phyloP scores from a whole-genome alignment of 2,797 vertebrate genomes.

The Galagoides demidoff region DNA sequence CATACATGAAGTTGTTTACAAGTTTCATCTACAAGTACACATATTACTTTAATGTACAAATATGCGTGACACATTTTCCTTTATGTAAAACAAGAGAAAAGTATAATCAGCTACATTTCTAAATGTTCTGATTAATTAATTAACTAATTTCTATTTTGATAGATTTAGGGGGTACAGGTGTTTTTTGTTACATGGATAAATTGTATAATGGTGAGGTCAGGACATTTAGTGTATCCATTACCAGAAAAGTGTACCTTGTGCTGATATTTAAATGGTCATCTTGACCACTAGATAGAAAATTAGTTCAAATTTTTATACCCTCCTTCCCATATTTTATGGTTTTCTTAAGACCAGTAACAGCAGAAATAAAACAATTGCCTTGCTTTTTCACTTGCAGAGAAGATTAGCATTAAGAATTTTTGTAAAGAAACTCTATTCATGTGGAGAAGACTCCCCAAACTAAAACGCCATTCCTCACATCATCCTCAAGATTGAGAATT shows the following conservation, averaged over 20 bases:
- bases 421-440: not conserved
- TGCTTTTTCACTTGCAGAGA: not conserved
- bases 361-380: not conserved
- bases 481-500: not conserved
- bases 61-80: not conserved
- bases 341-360: not conserved
- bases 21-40: too few relatives aligned
- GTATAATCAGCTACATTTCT: not conserved
- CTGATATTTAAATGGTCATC: not conserved
- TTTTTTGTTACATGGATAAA: not conserved
- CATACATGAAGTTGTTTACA: not conserved
- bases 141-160: not conserved
- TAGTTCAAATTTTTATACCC: not conserved
- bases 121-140: not conserved
- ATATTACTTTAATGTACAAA: not conserved
- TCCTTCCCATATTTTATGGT: not conserved
- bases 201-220: not conserved
- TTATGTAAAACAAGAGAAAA: not conserved
- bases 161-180: not conserved
- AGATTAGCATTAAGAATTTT: not conserved
- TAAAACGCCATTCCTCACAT: not conserved
- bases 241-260: not conserved
- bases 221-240: not conserved
- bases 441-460: not conserved
- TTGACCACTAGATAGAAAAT: conserved; percentile 15